Percentiles rank a stretch among this genome's conserved stretches.
phyloP scores from a whole-genome alignment of 2,888 invertebrate genomes.

The Drosophila stalkeri region DNA sequence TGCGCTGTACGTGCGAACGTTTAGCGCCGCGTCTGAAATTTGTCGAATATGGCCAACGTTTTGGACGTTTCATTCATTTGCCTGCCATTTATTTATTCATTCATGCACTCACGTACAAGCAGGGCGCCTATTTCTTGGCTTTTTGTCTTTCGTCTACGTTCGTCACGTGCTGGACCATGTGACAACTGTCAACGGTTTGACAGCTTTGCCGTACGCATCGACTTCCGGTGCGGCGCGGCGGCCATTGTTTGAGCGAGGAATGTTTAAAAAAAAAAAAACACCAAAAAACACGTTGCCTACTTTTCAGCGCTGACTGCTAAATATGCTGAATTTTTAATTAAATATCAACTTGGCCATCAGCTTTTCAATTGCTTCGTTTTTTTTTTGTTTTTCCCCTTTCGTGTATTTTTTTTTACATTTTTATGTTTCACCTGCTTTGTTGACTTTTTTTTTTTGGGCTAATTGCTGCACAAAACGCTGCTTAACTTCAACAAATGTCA shows the following conservation, averaged over 20 bases:
- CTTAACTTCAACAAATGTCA: conserved; percentile 70
- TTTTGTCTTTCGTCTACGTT: conserved; percentile 11
- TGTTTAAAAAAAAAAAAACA: not conserved
- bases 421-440: not conserved
- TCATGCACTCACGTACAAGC: conserved; percentile 56
- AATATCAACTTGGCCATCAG: conserved; percentile 68
- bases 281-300: conserved; percentile 56
- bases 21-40: conserved; percentile 65
- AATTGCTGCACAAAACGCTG: conserved; percentile 72
- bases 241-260: conserved; percentile 49
- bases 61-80: conserved; percentile 59
- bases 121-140: conserved; percentile 11
- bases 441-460: conserved; percentile 35
- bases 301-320: conserved; percentile 48
- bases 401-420: conserved; percentile 29
- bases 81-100: conserved; percentile 52
- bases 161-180: conserved; percentile 79
- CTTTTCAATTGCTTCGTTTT: conserved; percentile 43
- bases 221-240: conserved; percentile 57
- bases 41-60: conserved; percentile 64
- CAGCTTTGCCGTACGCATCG: conserved; percentile 54
- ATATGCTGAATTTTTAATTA: conserved; percentile 80
- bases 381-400: conserved; percentile 32
- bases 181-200: conserved; percentile 80
- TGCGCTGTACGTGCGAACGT: conserved; percentile 74